Evolutionary conservation across 2,113 vertebrate genomes (phyloP).

Genomic region (Leuciscus idus): DNA sequence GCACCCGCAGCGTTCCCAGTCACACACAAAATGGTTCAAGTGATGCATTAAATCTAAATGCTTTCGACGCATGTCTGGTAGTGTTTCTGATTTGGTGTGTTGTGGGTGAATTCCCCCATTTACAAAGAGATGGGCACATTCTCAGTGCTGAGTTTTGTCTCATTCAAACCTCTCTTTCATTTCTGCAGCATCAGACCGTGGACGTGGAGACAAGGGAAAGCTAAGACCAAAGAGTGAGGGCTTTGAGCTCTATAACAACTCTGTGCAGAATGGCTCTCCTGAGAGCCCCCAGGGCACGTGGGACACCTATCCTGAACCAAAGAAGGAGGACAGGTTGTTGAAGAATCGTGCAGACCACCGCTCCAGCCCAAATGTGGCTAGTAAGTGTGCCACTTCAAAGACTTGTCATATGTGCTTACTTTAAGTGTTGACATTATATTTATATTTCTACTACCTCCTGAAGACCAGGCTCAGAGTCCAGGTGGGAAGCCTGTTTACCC

Average conservation of each 20-base stretch:
- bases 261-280: constrained; percentile 90
- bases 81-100: not conserved
- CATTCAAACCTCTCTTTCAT: not conserved
- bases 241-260: constrained; percentile 93
- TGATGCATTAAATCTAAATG: not conserved
- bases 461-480: constrained; percentile 95
- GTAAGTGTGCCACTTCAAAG: constrained; percentile 74
- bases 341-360: constrained; percentile 94
- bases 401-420: not conserved
- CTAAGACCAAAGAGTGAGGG: constrained; percentile 97
- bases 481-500: constrained; percentile 84
- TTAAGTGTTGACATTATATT: not conserved
- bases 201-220: constrained; percentile 89
- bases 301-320: constrained; percentile 92
- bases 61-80: not conserved
- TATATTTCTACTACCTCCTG: not conserved
- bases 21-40: not conserved
- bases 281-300: constrained; percentile 91
- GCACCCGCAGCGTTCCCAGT: not conserved
- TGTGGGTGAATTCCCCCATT: not conserved
- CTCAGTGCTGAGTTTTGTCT: not conserved
- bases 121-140: not conserved
- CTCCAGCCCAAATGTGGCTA: constrained; percentile 98
- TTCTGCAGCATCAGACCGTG: constrained; percentile 82
- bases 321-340: constrained; percentile 91